Base-by-base conservation (phyloP, 2,113 vertebrate genomes). In the Myotis lucifugus region DNA sequence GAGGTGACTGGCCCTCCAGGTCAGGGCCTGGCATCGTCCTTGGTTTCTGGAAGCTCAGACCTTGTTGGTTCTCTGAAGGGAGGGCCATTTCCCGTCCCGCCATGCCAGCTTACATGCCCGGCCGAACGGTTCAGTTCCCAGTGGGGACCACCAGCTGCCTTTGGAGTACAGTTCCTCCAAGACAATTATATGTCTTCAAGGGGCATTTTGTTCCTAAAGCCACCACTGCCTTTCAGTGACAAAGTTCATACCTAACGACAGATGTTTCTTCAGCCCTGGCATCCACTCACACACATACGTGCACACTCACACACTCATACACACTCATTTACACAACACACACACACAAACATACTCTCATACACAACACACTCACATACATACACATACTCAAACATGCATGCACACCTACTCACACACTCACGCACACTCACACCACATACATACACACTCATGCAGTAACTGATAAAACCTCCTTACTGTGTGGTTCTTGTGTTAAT, bases 401-500 rank as follows among this genome's bases (percentile, higher is more conserved):
- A 72, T 6, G 42, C 32, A 37, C 54, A 50, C 46, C 14, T 2
- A 0, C 4, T 15, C 25, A 2, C 17, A 0, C 12, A 15, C 19
- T 3, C 40, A 21, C 5, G 1, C 32, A 29, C n/a, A 29, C n/a
- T 17, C 64, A 34, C 66, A 72, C 5, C 27, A 14, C n/a, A 40
- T 21, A 52, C 42, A 50, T 9, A 15, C 52, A 42, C 6, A 46
- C 23, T 13, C 88, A 77, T 34, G 67, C 67, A 93, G 88, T 50
- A 91, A 93, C 94, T 74, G 97, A 94, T 95, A 97, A 96, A 97
- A 97, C 92, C 97, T 79, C 94, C 59, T 98, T 95, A 88, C 95
- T 84, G 87, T 96, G 67, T 95, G 95, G 64, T 96, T 97, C 97
- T 97, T 97, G 89, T 97, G 96, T 97, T 98, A 98, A 98, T 98